These are phyloP conservation scores for Montifringilla adamsi DNA, from an alignment of 2,113 vertebrate genomes.

Conservation along the genomic window DNA sequence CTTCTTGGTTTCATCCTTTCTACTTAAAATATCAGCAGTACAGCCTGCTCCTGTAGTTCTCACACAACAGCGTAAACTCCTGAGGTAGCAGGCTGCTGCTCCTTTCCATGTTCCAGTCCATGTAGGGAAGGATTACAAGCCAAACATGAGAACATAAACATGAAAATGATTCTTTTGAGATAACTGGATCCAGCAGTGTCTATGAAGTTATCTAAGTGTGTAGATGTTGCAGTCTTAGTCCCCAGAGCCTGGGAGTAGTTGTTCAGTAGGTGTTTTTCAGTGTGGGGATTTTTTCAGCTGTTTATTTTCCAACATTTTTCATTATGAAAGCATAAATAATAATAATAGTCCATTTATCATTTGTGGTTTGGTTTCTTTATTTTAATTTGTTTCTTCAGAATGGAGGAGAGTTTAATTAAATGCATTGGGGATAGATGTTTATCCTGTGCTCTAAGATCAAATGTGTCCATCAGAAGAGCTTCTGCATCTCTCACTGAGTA, in stretches of 20 bases:
- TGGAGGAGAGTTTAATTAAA: not conserved
- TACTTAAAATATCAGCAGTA: not conserved
- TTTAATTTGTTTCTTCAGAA: not conserved
- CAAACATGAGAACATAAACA: not conserved
- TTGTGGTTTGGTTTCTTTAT: not conserved
- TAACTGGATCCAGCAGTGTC: not conserved
- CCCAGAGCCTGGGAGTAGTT: not conserved
- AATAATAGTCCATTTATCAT: not conserved
- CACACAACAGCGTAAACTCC: not conserved
- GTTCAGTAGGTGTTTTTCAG: not conserved
- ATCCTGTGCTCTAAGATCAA: not conserved
- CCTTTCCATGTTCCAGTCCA: accelerated
- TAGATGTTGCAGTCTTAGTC: not conserved
- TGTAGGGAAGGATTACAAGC: not conserved
- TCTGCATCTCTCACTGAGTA: not conserved
- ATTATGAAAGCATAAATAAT: not conserved
- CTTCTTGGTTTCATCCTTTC: not conserved
- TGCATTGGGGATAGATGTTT: not conserved
- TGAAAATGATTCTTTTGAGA: not conserved
- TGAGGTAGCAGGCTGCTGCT: not conserved
- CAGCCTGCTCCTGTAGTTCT: not conserved
- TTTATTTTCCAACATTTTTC: not conserved
- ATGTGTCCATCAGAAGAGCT: not conserved
- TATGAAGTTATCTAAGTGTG: not conserved
- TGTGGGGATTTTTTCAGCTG: not conserved